Evolutionary conservation across 2,113 vertebrate species (phyloP), one percentile per base, ranked within the genome.

Genomic region (Pampusana beccarii): DNA sequence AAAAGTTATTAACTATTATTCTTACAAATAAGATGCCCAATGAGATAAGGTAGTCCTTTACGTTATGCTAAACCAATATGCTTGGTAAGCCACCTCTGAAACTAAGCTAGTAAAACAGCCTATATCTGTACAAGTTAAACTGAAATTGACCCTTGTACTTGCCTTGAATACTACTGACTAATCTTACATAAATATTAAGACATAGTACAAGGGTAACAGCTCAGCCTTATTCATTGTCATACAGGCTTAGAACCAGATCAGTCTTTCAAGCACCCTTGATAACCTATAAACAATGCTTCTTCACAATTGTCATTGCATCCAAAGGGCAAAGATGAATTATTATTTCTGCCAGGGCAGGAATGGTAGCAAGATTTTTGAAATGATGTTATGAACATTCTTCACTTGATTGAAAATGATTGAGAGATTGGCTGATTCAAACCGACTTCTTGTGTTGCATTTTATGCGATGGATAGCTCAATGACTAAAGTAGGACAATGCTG

Each of bases 381-480:
- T 54, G 13, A 94, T 77, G 31, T 79, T 93, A 87, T 66, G 65
- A 92, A 91, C 86, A 38, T 95, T 94, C 86, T 86, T 94, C 83
- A 75, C 17, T 94, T 97, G 80, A 88, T 92, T 91, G 61, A 25
- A 91, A 93, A 93, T 96, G 95, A 96, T 34, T 96, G 96, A 97
- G 91, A 54, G 86, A 93, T 81, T 65, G 83, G 44, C 36, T 96
- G 86, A 96, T 95, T 93, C 86, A 83, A 92, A 93, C n/a, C 0
- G 70, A 93, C 86, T 89, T 88, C 72, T 73, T 75, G 73, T 92
- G 95, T 31, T 95, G 86, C 93, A 95, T 93, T 94, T 92, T 86
- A 86, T 36, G 65, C 84, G 73, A 65, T 89, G 65, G 57, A 93
- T 95, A 87, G n/a, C 86, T 88, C 83, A 65, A 70, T 87, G 58